Conservation (phyloP, 2,797 vertebrate genomes). For the Enteromius fasciolatus region DNA sequence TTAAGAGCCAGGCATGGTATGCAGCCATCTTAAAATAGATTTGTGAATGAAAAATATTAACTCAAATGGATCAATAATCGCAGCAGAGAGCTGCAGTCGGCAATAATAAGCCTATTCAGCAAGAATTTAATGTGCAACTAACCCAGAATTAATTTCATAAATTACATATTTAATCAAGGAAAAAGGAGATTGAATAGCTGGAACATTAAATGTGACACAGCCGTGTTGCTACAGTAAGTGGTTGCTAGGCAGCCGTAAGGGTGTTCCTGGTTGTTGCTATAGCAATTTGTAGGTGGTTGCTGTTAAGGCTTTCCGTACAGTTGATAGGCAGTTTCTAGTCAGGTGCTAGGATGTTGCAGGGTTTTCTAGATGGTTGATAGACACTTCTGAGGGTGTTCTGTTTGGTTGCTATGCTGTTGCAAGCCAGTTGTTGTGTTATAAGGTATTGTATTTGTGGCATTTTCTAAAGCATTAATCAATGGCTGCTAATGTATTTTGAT, state of each 20-base stretch:
- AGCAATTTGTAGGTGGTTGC: neutral
- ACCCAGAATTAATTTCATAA: conserved; percentile 11
- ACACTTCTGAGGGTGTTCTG: neutral
- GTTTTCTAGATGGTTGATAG: neutral
- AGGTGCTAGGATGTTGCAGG: neutral
- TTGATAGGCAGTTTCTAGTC: neutral
- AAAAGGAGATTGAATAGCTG: neutral
- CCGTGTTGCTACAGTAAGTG: neutral
- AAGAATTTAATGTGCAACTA: conserved; percentile 3
- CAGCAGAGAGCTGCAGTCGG: neutral
- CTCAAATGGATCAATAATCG: conserved; percentile 35
- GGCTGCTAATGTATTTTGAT: neutral
- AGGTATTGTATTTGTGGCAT: neutral
- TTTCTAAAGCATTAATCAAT: neutral
- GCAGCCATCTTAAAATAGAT: conserved; percentile 40
- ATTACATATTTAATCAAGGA: conserved; percentile 19
- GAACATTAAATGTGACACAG: neutral
- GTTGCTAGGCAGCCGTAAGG: neutral
- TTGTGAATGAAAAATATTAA: conserved; percentile 16
- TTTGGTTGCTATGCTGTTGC: neutral
- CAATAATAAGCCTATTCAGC: conserved; percentile 32
- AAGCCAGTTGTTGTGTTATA: neutral
- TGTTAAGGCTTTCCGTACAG: neutral
- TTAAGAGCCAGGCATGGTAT: conserved; percentile 65
- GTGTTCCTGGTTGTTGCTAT: neutral